phyloP scores from a whole-genome alignment of 2,113 vertebrate species.

The Helogale parvula region DNA sequence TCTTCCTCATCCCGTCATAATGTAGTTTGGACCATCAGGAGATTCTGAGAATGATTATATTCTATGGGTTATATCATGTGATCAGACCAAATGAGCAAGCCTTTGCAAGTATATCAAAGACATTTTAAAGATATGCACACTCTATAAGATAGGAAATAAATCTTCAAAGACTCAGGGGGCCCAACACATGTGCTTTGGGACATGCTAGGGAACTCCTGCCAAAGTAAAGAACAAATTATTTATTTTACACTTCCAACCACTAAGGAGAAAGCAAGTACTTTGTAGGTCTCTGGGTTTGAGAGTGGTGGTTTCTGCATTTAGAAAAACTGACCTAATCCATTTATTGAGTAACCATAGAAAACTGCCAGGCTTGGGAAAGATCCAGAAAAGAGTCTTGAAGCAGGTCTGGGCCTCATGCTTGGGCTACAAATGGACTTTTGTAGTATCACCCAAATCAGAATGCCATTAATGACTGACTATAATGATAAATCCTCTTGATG shows the following conservation, averaged over 20 bases:
- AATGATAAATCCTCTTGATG: not conserved
- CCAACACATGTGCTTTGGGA: not conserved
- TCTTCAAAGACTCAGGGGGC: not conserved
- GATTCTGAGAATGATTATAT: not conserved
- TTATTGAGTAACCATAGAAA: not conserved
- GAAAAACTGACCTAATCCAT: not conserved
- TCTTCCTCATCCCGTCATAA: not conserved
- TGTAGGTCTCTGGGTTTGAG: not conserved
- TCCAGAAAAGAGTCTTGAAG: not conserved
- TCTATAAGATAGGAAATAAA: not conserved
- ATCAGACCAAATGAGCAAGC: not conserved
- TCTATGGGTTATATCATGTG: not conserved
- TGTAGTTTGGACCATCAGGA: not conserved
- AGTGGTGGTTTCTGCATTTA: not conserved
- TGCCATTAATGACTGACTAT: not conserved
- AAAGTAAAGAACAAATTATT: not conserved
- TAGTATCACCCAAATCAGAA: not conserved
- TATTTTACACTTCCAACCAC: not conserved
- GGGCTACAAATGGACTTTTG: not conserved
- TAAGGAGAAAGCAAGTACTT: not conserved
- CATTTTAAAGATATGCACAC: not conserved
- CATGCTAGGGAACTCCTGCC: not conserved
- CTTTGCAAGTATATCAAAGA: not conserved
- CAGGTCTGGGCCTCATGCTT: not conserved
- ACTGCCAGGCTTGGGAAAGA: not conserved